Percentiles rank a stretch among this genome's conserved stretches.
Conservation (phyloP, 2,888 invertebrate genomes). For the Fabriciana adippe region DNA sequence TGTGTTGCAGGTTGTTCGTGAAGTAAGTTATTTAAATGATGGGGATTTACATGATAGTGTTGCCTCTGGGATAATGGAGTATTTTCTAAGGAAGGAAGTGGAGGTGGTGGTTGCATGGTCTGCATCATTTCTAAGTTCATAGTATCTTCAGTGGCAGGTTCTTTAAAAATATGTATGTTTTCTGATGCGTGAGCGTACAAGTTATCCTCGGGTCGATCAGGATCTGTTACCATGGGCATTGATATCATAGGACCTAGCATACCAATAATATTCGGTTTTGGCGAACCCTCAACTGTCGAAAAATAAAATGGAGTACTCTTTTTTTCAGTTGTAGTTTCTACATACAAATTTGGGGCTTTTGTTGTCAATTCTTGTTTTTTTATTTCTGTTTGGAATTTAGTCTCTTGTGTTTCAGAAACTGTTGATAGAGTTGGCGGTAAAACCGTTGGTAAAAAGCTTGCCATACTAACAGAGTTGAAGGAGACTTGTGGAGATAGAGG, state of each 20-base stretch:
- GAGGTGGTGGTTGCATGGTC: slow-evolving; percentile 83
- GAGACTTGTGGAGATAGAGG: slow-evolving; percentile 50
- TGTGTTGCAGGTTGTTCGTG: slow-evolving; percentile 51
- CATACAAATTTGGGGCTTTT: slow-evolving; percentile 50
- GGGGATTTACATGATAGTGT: slow-evolving; percentile 55
- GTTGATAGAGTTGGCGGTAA: slow-evolving; percentile 53
- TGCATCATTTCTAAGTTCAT: slow-evolving; percentile 79
- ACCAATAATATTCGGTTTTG: slow-evolving; percentile 58
- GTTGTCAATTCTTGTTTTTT: slow-evolving; percentile 51
- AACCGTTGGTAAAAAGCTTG: slow-evolving; percentile 65
- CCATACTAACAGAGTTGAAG: slow-evolving; percentile 47
- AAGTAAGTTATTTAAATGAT: slow-evolving; percentile 49
- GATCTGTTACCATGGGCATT: slow-evolving; percentile 70
- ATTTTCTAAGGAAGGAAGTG: slow-evolving; percentile 52
- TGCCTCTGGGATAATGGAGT: slow-evolving; percentile 48
- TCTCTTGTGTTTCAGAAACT: slow-evolving; percentile 43
- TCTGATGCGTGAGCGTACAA: slow-evolving; percentile 74
- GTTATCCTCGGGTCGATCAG: slow-evolving; percentile 69
- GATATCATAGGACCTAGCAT: slow-evolving; percentile 76
- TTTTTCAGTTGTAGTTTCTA: slow-evolving; percentile 58
- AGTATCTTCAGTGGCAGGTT: slow-evolving; percentile 54
- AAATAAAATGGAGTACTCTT: slow-evolving; percentile 44
- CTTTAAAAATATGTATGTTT: slow-evolving; percentile 68
- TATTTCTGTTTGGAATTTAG: slow-evolving; percentile 52
- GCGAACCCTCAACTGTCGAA: slow-evolving; percentile 49